Conservation (phyloP, 92 coral and sea anemone species). For the Metridium senile region DNA sequence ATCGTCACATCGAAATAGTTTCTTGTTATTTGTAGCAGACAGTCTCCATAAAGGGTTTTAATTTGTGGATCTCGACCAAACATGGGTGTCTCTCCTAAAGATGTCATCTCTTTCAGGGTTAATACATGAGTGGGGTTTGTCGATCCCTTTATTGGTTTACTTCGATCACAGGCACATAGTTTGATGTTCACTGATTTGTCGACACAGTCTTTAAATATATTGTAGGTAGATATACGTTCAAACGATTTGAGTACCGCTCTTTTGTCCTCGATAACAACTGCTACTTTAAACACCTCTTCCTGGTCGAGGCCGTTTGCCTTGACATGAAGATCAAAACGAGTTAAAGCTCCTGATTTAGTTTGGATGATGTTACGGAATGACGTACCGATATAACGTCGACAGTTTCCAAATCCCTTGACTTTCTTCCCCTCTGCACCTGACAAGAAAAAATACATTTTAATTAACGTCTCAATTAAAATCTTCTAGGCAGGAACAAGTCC, state of each 20-base stretch:
- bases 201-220: no score
- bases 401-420: constrained; percentile 18
- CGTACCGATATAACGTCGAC: constrained; percentile 17
- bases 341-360: constrained; percentile 9
- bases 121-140: not conserved
- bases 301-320: constrained; percentile 9
- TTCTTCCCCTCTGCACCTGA: constrained; percentile 2
- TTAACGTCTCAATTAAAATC: no score
- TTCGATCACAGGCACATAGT: not conserved
- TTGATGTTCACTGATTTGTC: constrained; percentile 3
- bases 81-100: constrained; percentile 15
- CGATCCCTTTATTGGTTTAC: no score
- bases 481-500: not conserved
- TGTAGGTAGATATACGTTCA: no score
- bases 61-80: constrained; percentile 13
- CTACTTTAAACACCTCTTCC: constrained; percentile 30
- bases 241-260: constrained; percentile 7
- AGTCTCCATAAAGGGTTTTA: not conserved
- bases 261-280: not conserved
- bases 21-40: constrained; percentile 23
- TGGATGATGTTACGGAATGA: constrained; percentile 23
- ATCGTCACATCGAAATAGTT: constrained; percentile 13
- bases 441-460: not conserved
- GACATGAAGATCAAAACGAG: constrained; percentile 8
- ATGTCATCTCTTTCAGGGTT: constrained; percentile 17